These are phyloP conservation scores for Drosophila hydei DNA, from an alignment of 1,140 invertebrate species.

Conservation along the genomic window DNA sequence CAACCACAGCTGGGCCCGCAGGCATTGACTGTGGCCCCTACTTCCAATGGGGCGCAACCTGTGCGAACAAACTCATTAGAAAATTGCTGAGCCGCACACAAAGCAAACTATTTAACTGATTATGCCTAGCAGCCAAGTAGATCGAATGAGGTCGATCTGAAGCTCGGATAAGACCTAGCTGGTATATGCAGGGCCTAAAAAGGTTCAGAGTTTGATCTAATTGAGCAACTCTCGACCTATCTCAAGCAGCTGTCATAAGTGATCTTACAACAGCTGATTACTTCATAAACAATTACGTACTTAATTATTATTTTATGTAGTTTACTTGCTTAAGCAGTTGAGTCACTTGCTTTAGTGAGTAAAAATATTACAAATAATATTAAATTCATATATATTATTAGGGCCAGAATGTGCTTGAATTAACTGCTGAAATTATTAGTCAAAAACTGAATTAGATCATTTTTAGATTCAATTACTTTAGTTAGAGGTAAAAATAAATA, in stretches of 20 bases:
- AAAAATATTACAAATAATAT: background rate
- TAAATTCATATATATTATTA: too few relatives aligned
- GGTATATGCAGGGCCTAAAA: too few relatives aligned
- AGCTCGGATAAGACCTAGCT: background rate
- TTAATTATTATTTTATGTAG: background rate
- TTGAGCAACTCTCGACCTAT: background rate
- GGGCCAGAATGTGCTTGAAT: too few relatives aligned
- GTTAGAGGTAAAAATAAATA: too few relatives aligned
- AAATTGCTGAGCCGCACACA: slow-evolving; percentile 20
- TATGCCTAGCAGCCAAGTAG: slow-evolving; percentile 12
- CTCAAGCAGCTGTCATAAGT: background rate
- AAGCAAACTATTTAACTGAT: slow-evolving; percentile 23
- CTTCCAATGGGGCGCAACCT: slow-evolving; percentile 18
- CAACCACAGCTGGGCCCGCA: slow-evolving; percentile 9
- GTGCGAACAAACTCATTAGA: slow-evolving; percentile 33
- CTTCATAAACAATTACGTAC: background rate
- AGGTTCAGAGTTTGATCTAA: too few relatives aligned
- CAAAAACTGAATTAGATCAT: too few relatives aligned
- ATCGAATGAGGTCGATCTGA: slow-evolving; percentile 22
- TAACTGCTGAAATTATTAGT: too few relatives aligned
- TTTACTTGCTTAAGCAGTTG: too few relatives aligned
- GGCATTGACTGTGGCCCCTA: background rate
- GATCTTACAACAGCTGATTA: too few relatives aligned
- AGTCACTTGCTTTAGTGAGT: too few relatives aligned
- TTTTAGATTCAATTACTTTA: too few relatives aligned